phyloP scores from a whole-genome alignment of 1,140 invertebrate genomes.

The Zaprionus ornatus region DNA sequence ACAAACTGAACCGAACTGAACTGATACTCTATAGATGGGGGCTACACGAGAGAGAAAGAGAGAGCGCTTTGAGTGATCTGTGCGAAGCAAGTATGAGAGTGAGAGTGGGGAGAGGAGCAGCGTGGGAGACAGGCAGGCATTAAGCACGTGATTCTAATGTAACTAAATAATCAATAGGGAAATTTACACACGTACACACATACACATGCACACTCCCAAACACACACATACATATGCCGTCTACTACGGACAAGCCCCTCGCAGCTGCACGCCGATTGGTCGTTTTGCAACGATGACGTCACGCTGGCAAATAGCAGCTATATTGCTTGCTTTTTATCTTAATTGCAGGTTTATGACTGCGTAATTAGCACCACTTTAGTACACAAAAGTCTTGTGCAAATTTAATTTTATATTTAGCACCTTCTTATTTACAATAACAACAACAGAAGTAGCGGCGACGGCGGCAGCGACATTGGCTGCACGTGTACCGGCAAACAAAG shows the following conservation, averaged over 20 bases:
- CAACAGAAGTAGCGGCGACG: not conserved
- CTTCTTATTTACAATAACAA: not conserved
- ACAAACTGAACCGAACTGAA: constrained; percentile 39
- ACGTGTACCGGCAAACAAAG: constrained; percentile 1
- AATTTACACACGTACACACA: not conserved
- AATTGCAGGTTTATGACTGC: constrained; percentile 17
- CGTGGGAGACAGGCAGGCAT: constrained; percentile 7
- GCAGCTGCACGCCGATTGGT: constrained; percentile 59
- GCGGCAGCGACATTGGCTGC: not conserved
- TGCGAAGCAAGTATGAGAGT: not conserved
- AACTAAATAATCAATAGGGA: constrained; percentile 39
- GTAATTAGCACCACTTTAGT: constrained; percentile 5
- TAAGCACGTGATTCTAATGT: constrained; percentile 36
- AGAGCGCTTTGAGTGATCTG: not conserved
- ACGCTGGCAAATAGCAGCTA: constrained; percentile 11
- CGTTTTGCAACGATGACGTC: constrained; percentile 47
- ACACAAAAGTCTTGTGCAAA: not conserved
- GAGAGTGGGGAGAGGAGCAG: not conserved
- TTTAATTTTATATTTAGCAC: not conserved
- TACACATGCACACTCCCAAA: not conserved
- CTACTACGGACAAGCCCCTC: constrained; percentile 59
- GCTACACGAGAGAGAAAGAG: not conserved
- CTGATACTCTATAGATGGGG: constrained; percentile 2
- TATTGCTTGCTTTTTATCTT: constrained; percentile 8
- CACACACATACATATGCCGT: not conserved